Percentiles rank a stretch among this genome's conserved stretches.
Evolutionary conservation across 2,888 invertebrate genomes (phyloP).

Genomic region (Acronicta psi): DNA sequence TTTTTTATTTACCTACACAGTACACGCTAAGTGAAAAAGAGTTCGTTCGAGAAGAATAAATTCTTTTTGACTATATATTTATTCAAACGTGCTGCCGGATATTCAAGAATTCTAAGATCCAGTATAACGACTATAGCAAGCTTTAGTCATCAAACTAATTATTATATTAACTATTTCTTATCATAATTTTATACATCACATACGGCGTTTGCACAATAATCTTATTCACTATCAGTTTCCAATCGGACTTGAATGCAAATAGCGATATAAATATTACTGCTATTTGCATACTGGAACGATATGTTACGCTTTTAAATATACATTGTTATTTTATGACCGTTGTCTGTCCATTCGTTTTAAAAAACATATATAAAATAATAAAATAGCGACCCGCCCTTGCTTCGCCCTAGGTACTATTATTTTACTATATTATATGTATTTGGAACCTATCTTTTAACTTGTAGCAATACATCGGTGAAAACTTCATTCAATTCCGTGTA

Average conservation of each 20-base stretch:
- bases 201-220: neutral
- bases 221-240: neutral
- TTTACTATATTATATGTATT: too few species aligned
- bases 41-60: too few species aligned
- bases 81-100: too few species aligned
- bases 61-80: too few species aligned
- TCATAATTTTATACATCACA: constrained; percentile 1
- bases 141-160: constrained; percentile 1
- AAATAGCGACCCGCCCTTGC: too few species aligned
- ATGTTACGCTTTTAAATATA: neutral
- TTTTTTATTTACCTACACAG: too few species aligned
- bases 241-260: constrained; percentile 14
- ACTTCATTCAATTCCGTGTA: too few species aligned
- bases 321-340: constrained; percentile 5
- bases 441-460: too few species aligned
- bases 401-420: too few species aligned
- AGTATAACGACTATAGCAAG: neutral
- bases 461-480: too few species aligned
- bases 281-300: neutral
- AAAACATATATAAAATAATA: too few species aligned
- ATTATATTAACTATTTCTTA: neutral
- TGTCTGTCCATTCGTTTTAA: neutral
- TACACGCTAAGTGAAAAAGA: too few species aligned
- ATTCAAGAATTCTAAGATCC: neutral
- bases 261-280: neutral